Evolutionary conservation across 2,797 vertebrate genomes (phyloP).

Genomic region (Apogon talboti): DNA sequence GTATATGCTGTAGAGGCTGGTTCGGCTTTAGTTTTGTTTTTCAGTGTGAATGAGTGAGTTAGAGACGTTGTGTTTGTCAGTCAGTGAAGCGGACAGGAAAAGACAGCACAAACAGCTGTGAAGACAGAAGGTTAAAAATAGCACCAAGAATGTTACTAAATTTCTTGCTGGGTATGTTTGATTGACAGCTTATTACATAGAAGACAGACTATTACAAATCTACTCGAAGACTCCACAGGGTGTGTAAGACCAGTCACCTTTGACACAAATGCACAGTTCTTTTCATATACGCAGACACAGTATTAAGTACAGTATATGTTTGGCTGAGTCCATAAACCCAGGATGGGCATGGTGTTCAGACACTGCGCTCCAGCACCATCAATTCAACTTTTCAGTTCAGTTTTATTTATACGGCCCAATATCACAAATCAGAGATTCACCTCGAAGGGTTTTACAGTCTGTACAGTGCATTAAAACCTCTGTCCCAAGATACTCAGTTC

Average conservation of each 20-base stretch:
- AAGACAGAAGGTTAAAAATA: constrained; percentile 50
- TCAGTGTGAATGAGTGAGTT: not conserved
- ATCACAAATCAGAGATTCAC: too few species aligned
- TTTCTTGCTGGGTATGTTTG: constrained; percentile 44
- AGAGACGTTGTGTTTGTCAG: constrained; percentile 3
- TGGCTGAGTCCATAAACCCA: too few species aligned
- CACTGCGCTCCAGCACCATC: too few species aligned
- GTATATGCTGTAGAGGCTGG: not conserved
- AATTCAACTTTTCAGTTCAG: too few species aligned
- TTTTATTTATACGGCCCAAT: too few species aligned
- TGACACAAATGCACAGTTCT: too few species aligned
- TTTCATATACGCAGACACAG: too few species aligned
- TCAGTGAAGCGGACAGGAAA: constrained; percentile 1
- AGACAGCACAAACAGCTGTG: constrained; percentile 21
- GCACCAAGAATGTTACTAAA: constrained; percentile 18
- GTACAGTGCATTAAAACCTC: too few species aligned
- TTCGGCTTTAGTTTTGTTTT: constrained; percentile 2
- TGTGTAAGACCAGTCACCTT: not conserved
- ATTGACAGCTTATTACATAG: constrained; percentile 35
- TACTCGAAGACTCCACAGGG: constrained; percentile 4
- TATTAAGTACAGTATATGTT: too few species aligned
- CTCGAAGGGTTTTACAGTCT: too few species aligned
- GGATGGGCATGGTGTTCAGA: too few species aligned
- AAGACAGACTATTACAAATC: constrained; percentile 11
- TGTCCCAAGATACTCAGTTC: too few species aligned